A percentile compares a stretch with the other conserved stretches of the same genome.
These are phyloP conservation scores for Lomographa bimaculata DNA, from an alignment of 2,888 invertebrate species.

Conservation along the genomic window DNA sequence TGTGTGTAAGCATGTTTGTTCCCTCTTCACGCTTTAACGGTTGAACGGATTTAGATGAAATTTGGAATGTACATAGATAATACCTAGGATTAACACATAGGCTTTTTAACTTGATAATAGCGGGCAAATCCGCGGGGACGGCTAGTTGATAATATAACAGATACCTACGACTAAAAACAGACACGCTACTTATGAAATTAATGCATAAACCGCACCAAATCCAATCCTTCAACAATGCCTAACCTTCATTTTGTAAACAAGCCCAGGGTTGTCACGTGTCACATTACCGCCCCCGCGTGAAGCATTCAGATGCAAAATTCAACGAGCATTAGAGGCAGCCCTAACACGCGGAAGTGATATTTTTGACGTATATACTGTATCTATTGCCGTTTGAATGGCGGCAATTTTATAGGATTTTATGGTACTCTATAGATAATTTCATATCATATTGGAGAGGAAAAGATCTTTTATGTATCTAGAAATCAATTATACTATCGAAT, in stretches of 20 bases:
- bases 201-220: not conserved
- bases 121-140: too few species aligned
- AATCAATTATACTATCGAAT: too few species aligned
- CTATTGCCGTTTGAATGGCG: conserved; percentile 32
- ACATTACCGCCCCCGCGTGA: conserved; percentile 66
- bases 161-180: too few species aligned
- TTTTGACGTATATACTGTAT: conserved; percentile 60
- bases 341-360: conserved; percentile 74
- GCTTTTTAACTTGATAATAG: too few species aligned
- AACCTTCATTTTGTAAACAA: conserved; percentile 41
- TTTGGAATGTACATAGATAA: too few species aligned
- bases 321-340: conserved; percentile 64
- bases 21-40: too few species aligned
- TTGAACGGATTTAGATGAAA: too few species aligned
- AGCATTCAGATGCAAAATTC: conserved; percentile 78
- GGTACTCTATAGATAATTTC: not conserved
- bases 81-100: too few species aligned
- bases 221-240: conserved; percentile 17
- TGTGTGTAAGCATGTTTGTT: too few species aligned
- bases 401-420: conserved; percentile 22
- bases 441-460: too few species aligned
- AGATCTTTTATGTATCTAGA: conserved; percentile 7
- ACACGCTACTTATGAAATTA: too few species aligned
- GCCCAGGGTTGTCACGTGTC: conserved; percentile 74
- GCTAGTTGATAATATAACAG: too few species aligned